Evolutionary conservation across 2,888 invertebrate species (phyloP).

Genomic region (Mythimna impura): DNA sequence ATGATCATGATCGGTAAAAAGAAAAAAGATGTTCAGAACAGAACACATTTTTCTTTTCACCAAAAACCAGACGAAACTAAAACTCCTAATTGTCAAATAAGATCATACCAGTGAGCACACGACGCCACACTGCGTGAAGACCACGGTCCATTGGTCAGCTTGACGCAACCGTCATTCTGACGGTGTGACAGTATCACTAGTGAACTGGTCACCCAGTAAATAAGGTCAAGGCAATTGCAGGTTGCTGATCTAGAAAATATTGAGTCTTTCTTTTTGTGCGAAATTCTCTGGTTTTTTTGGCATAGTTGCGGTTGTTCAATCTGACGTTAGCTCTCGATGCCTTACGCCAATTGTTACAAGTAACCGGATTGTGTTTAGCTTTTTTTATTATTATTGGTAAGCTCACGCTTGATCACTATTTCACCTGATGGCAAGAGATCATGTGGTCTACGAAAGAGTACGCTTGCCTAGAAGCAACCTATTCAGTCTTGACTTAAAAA

Average conservation of each 20-base stretch:
- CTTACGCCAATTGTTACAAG: too few species aligned
- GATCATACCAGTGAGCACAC: conserved; percentile 28
- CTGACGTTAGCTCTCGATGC: background rate
- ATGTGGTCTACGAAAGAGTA: too few species aligned
- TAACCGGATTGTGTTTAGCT: too few species aligned
- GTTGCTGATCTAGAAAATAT: conserved; percentile 37
- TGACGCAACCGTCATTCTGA: conserved; percentile 48
- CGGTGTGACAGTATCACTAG: conserved; percentile 29
- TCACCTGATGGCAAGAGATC: too few species aligned
- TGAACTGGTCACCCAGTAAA: conserved; percentile 27
- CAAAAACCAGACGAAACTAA: background rate
- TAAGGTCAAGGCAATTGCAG: conserved; percentile 56
- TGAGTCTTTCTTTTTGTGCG: conserved; percentile 29
- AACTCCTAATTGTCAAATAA: conserved; percentile 20
- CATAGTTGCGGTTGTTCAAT: conserved; percentile 3
- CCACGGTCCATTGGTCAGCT: conserved; percentile 56
- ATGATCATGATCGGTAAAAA: too few species aligned
- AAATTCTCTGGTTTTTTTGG: conserved; percentile 4
- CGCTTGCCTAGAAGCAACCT: too few species aligned
- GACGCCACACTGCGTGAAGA: conserved; percentile 39
- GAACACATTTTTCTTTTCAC: too few species aligned
- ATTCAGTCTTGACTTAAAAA: too few species aligned
- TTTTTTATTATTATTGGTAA: too few species aligned
- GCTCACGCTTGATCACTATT: too few species aligned
- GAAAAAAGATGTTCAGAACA: too few species aligned